Base-by-base conservation (phyloP, 2,888 invertebrate species). In the Ophion ellenae region DNA sequence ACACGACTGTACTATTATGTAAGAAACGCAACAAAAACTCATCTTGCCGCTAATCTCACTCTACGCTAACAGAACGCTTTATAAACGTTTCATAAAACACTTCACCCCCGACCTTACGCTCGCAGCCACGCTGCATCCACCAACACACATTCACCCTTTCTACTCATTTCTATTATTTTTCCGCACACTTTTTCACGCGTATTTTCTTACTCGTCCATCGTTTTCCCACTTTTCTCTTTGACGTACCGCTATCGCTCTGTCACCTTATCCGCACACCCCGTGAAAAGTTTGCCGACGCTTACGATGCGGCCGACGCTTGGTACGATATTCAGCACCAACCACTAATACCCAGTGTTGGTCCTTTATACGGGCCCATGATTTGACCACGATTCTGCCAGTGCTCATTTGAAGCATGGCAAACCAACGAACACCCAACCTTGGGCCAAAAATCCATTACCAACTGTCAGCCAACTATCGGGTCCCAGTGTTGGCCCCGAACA, bases 11-110 rank as follows among this genome's bases (percentile, higher is more conserved):
- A 24, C 24, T 24, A 24, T 1, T 24, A 24, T 0, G 61, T 78
- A 83, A 80, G 80, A 85, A 83, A 70, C 59, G 69, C 57, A 75
- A 81, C 74, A 79, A 84, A 78, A 59, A 69, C 75, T 77, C 84
- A 64, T 66, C 66, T 81, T 83, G 74, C 76, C 70, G 81, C 77
- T 45, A 74, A 83, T 66, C 83, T 73, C 53, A 73, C 73, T 73
- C 76, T 79, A 76, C 71, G 76, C 80, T 63, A 76, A 76, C 73
- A 81, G 80, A 86, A 86, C 76, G 77, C 64, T 86, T 86, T 86
- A 86, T 86, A 86, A 86, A 86, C 80, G 85, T 83, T 86, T 86
- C 81, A 63, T 80, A 80, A 86, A 86, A 83, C 76, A 77, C 76
- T 80, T 86, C 85, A 80, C 80, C 17, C 80, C 81, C 76, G 67